Evolutionary conservation across 2,888 invertebrate species (phyloP), one percentile per base, ranked within the genome.

Genomic region (Patella pellucida): DNA sequence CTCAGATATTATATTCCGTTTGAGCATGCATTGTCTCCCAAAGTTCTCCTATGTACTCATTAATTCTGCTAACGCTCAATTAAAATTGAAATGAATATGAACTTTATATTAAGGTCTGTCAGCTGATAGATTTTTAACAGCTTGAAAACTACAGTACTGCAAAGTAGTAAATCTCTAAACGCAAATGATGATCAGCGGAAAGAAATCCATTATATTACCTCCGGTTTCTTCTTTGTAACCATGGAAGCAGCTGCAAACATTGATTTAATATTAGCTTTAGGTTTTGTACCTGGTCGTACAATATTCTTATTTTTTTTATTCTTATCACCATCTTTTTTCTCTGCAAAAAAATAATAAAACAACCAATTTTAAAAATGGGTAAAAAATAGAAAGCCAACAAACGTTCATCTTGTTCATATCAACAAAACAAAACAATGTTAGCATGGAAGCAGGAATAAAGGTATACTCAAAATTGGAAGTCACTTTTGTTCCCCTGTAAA

Each of bases 161-260:
- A 41, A 41, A 41, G n/a, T n/a, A 41, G 31, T 41, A 0, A 41
- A 41, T 41, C 31, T 41, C 31, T 41, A 41, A 41, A 41, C 7
- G 31, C 31, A 41, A 41, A 41, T 41, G 31, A 41, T 5, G 5
- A 41, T 41, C 31, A 41, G 31, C 5, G 31, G 5, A 41, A 41
- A 41, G 9, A 41, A 1, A 41, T 41, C 9, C 9, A 41, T n/a
- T 14, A 2, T 77, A 85, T 80, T 84, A 91, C 91, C 89, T 94
- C 94, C 41, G 83, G 76, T 90, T 94, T 94, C 89, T 94, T 94
- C 74, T 86, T 86, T 50, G 82, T 83, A 9, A 83, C 82, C 87
- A 95, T 96, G 87, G 95, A 94, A 92, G 96, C 95, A 9, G 86
- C 85, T 78, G 85, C 85, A 72, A 98, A 92, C 91, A 98, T 94